Evolutionary conservation across 2,888 invertebrate genomes (phyloP).

Genomic region (Platycheirus albimanus): DNA sequence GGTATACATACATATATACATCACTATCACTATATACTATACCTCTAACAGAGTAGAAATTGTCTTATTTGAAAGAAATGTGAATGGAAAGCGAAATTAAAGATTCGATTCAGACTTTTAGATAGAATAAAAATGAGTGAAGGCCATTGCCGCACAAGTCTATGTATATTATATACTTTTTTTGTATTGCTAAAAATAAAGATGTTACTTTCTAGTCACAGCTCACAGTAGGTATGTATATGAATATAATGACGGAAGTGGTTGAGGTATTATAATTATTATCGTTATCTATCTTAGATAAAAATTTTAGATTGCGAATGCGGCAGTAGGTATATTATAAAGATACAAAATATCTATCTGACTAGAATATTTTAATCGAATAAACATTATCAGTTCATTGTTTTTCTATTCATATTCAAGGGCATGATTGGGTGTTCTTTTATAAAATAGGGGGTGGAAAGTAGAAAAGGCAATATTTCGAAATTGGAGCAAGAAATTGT

Average conservation of each 20-base stretch:
- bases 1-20: too few relatives aligned
- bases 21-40: too few relatives aligned
- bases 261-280: slow-evolving; percentile 20
- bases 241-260: slow-evolving; percentile 28
- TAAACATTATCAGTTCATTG: not conserved
- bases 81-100: slow-evolving; percentile 41
- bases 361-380: slow-evolving; percentile 38
- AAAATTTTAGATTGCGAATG: slow-evolving; percentile 21
- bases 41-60: not conserved
- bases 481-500: too few relatives aligned
- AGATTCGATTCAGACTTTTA: slow-evolving; percentile 29
- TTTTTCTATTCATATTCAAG: slow-evolving; percentile 19
- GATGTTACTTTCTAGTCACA: slow-evolving; percentile 12
- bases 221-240: too few relatives aligned
- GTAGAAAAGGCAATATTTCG: too few relatives aligned
- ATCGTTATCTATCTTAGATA: slow-evolving; percentile 31
- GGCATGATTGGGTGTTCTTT: not conserved
- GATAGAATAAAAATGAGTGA: slow-evolving; percentile 5
- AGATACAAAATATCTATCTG: slow-evolving; percentile 31
- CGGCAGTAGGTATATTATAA: slow-evolving; percentile 11
- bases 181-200: not conserved
- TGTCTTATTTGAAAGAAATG: not conserved
- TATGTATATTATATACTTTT: not conserved
- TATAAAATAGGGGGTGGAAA: too few relatives aligned
- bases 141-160: not conserved